Evolutionary conservation across 2,797 vertebrate species (phyloP).

Genomic region (Euphonia xanthogaster): DNA sequence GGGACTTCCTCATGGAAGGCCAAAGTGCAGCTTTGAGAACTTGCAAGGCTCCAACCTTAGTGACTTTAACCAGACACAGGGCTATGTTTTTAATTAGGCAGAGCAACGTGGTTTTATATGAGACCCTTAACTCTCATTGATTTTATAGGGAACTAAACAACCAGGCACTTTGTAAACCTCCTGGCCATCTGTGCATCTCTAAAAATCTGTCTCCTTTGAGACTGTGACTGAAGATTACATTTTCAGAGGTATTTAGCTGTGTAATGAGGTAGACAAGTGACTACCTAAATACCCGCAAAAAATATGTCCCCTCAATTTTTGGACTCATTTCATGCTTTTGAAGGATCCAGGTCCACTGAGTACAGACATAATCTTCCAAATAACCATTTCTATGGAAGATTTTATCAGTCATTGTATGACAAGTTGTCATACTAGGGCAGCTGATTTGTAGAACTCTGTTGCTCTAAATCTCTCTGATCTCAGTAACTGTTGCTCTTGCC

Average conservation of each 20-base stretch:
- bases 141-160: background rate
- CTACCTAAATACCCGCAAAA: background rate
- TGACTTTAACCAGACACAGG: background rate
- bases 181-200: background rate
- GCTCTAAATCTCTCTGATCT: background rate
- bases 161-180: background rate
- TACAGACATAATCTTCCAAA: background rate
- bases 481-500: background rate
- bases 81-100: background rate
- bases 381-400: background rate
- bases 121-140: background rate
- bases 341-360: background rate
- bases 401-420: background rate
- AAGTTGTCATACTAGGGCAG: background rate
- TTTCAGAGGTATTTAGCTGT: constrained; percentile 3
- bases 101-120: background rate
- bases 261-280: background rate
- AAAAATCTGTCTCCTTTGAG: background rate
- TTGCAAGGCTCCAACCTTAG: background rate
- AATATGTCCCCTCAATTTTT: background rate
- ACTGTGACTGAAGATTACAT: background rate
- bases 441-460: background rate
- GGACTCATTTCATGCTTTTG: background rate
- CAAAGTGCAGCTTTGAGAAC: background rate
- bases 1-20: background rate